phyloP scores from a whole-genome alignment of 2,113 vertebrate genomes.

The Burhinus bistriatus region DNA sequence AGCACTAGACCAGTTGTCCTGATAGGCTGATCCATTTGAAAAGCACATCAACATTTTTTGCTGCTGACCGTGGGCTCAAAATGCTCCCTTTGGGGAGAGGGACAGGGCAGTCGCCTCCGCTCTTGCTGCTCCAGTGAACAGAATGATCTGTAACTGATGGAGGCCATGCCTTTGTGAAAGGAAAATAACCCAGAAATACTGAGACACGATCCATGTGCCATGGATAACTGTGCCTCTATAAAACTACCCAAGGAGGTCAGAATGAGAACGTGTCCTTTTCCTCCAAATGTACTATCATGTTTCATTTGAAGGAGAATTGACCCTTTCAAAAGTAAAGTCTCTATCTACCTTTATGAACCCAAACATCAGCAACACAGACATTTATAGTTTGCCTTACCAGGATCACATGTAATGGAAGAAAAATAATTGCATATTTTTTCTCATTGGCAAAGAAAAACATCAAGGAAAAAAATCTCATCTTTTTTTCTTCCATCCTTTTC shows the following conservation, averaged over 20 bases:
- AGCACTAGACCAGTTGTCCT: accelerated
- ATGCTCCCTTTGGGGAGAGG: accelerated
- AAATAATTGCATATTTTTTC: background rate
- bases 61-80: background rate
- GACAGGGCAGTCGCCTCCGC: background rate
- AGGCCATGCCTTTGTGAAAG: background rate
- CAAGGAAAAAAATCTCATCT: background rate
- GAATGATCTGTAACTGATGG: accelerated
- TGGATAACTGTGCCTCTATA: background rate
- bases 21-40: background rate
- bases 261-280: background rate
- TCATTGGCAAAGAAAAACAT: background rate
- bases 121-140: background rate
- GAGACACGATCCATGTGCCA: background rate
- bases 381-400: background rate
- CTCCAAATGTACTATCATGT: accelerated
- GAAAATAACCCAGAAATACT: background rate
- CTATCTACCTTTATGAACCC: background rate
- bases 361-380: background rate
- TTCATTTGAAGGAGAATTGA: background rate
- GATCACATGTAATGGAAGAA: background rate
- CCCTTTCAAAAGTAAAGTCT: background rate
- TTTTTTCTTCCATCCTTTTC: background rate
- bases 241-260: background rate
- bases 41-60: background rate